Percentiles rank a stretch among this genome's conserved stretches.
These are phyloP conservation scores for Cataglyphis albicans DNA, from an alignment of 2,888 invertebrate species.

Conservation along the genomic window DNA sequence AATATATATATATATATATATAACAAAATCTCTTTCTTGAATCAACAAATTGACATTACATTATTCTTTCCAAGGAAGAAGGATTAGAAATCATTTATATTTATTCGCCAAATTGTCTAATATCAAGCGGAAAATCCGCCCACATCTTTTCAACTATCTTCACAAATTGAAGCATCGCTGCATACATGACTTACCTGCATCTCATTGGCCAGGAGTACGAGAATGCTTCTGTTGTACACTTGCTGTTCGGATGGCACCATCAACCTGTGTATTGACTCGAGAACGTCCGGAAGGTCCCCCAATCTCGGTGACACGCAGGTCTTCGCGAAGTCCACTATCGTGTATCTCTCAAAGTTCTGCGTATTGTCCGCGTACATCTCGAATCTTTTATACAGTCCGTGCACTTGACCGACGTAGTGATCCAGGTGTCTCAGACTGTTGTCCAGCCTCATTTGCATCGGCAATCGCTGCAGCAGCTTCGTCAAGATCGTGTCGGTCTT, in stretches of 20 bases:
- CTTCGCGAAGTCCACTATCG: slow-evolving; percentile 90
- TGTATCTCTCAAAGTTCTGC: slow-evolving; percentile 88
- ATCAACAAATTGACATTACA: neutral
- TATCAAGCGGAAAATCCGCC: neutral
- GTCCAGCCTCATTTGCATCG: slow-evolving; percentile 87
- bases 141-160: neutral
- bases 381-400: slow-evolving; percentile 67
- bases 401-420: slow-evolving; percentile 82
- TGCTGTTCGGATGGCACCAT: slow-evolving; percentile 87
- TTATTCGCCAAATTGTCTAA: neutral
- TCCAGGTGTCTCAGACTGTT: slow-evolving; percentile 89
- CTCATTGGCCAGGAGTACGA: slow-evolving; percentile 79
- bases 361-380: slow-evolving; percentile 83
- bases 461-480: slow-evolving; percentile 81
- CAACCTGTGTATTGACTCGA: slow-evolving; percentile 90
- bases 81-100: neutral
- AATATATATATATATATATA: too few species aligned
- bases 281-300: slow-evolving; percentile 89
- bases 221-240: slow-evolving; percentile 86
- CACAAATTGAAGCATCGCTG: neutral
- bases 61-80: neutral
- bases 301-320: slow-evolving; percentile 90
- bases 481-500: slow-evolving; percentile 63
- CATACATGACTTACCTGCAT: slow-evolving; percentile 65
- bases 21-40: neutral